Conservation (phyloP, 2,113 vertebrate species). For the Gymnobelideus leadbeateri region DNA sequence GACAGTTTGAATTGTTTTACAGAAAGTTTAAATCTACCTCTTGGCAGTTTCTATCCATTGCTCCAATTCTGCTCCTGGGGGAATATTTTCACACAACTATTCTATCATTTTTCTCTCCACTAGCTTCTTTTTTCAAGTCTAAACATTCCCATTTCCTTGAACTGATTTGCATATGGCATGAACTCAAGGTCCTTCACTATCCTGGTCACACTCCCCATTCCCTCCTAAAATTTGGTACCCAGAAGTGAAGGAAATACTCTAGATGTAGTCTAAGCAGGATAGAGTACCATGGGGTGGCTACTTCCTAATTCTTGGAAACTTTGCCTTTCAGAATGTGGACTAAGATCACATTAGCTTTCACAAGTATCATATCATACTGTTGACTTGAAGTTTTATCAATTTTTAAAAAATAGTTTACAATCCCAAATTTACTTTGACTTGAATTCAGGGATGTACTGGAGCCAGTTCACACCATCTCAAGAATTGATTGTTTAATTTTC, state of each 20-base stretch:
- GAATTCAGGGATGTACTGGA: background rate
- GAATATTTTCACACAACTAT: background rate
- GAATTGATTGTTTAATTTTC: background rate
- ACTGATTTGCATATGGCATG: background rate
- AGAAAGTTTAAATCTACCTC: background rate
- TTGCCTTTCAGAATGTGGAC: background rate
- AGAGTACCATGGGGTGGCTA: background rate
- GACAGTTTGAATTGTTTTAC: background rate
- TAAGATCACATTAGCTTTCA: background rate
- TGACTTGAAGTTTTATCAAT: background rate
- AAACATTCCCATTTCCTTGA: background rate
- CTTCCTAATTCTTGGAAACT: background rate
- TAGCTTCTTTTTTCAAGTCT: background rate
- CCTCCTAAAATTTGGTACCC: background rate
- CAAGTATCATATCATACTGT: background rate
- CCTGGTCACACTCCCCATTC: background rate
- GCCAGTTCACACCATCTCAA: background rate
- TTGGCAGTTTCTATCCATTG: background rate
- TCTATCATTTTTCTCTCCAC: background rate
- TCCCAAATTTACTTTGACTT: background rate
- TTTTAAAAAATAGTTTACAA: background rate
- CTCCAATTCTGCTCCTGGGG: background rate
- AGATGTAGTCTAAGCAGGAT: background rate
- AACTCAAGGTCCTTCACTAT: background rate
- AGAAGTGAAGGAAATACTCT: background rate